A percentile compares a stretch with the other conserved stretches of the same genome.
phyloP scores from a whole-genome alignment of 2,113 vertebrate genomes.

The Semnornis frantzii region DNA sequence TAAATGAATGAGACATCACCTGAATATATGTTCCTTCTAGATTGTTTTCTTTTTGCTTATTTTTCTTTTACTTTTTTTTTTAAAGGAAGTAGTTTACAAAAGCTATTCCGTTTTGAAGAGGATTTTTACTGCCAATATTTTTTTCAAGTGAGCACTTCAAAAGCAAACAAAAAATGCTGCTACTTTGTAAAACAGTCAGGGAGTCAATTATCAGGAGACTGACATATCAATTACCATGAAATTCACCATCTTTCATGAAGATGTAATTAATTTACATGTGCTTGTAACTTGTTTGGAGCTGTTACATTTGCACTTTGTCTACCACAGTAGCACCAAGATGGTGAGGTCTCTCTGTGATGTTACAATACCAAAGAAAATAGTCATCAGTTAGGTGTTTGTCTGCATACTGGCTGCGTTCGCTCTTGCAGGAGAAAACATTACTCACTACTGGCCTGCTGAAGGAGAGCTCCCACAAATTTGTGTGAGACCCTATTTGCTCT shows the following conservation, averaged over 20 bases:
- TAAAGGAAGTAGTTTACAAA: neutral
- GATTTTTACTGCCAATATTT: neutral
- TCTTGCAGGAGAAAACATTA: neutral
- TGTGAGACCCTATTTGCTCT: neutral
- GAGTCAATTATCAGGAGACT: conserved; percentile 16
- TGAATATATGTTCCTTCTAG: neutral
- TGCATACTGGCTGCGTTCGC: neutral
- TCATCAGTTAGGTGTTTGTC: neutral
- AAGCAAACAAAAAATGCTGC: conserved; percentile 8
- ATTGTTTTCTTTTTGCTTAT: neutral
- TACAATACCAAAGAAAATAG: neutral
- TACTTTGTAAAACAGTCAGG: neutral
- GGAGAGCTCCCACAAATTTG: neutral
- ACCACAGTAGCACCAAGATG: neutral
- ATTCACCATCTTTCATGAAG: neutral
- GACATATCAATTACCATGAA: conserved; percentile 19
- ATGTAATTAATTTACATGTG: neutral
- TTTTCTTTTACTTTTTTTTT: neutral
- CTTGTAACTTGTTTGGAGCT: neutral
- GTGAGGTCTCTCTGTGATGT: neutral
- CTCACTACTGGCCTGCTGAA: neutral
- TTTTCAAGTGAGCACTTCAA: conserved; percentile 31
- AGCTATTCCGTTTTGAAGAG: neutral
- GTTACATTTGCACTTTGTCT: neutral
- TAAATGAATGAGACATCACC: neutral